A percentile compares a stretch with the other conserved stretches of the same genome.
These are phyloP conservation scores for Drosophila kohkoa DNA, from an alignment of 1,140 invertebrate genomes.

Conservation along the genomic window DNA sequence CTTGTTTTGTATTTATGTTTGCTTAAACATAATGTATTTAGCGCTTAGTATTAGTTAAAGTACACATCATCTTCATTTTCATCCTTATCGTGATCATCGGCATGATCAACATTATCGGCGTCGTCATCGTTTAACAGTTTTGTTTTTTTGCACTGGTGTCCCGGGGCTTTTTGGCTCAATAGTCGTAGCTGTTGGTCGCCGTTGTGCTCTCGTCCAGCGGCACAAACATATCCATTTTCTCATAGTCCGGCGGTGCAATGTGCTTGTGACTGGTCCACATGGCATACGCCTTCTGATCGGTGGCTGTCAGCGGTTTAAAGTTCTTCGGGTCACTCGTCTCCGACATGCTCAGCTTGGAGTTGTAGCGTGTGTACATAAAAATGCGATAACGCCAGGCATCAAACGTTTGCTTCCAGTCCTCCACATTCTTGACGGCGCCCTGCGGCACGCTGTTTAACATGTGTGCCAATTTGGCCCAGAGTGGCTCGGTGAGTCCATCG, in stretches of 20 bases:
- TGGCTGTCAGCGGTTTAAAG: slow-evolving; percentile 77
- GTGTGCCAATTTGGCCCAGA: slow-evolving; percentile 74
- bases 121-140: slow-evolving; percentile 28
- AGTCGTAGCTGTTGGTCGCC: slow-evolving; percentile 71
- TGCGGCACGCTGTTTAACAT: slow-evolving; percentile 79
- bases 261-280: slow-evolving; percentile 83
- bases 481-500: slow-evolving; percentile 73
- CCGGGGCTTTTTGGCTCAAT: slow-evolving; percentile 36
- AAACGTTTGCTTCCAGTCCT: slow-evolving; percentile 82
- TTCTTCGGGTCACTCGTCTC: slow-evolving; percentile 79
- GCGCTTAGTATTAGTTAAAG: slow-evolving; percentile 76
- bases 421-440: slow-evolving; percentile 80
- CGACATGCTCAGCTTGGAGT: slow-evolving; percentile 78
- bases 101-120: too few relatives aligned
- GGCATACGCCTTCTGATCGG: slow-evolving; percentile 79
- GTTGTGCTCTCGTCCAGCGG: slow-evolving; percentile 70
- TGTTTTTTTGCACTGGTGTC: slow-evolving; percentile 37
- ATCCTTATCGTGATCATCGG: too few relatives aligned
- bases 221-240: slow-evolving; percentile 79
- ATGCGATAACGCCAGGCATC: slow-evolving; percentile 82
- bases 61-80: slow-evolving; percentile 52
- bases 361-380: slow-evolving; percentile 82
- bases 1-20: slow-evolving; percentile 21
- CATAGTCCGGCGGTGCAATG: slow-evolving; percentile 72
- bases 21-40: slow-evolving; percentile 73